These are phyloP conservation scores for Sebastes nivosus DNA, from an alignment of 2,797 vertebrate species.

Conservation along the genomic window DNA sequence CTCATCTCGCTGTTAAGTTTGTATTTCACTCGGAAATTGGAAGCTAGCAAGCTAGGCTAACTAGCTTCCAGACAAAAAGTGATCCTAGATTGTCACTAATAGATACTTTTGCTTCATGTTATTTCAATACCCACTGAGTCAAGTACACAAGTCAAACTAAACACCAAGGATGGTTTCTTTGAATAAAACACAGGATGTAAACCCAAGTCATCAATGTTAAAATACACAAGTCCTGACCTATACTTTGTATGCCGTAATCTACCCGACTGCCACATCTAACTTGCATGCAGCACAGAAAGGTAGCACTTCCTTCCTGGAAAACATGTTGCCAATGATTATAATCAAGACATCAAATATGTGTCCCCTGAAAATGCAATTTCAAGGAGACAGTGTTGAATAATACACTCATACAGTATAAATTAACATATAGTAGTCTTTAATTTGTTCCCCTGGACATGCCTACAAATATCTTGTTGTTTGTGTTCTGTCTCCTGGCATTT, in stretches of 20 bases:
- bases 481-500: not conserved
- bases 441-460: not conserved
- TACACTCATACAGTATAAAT: not conserved
- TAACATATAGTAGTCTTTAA: not conserved
- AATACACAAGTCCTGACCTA: not conserved
- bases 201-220: not conserved
- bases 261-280: not conserved
- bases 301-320: not conserved
- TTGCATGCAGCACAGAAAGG: no score
- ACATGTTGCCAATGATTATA: not conserved
- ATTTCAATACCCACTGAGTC: not conserved
- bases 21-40: not conserved
- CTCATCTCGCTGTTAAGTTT: not conserved
- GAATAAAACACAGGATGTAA: not conserved
- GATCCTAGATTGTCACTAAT: not conserved
- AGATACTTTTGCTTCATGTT: not conserved
- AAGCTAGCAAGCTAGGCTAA: not conserved
- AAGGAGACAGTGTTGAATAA: not conserved
- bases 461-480: not conserved
- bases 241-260: not conserved
- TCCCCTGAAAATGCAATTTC: not conserved
- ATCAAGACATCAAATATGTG: not conserved
- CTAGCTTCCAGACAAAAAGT: not conserved
- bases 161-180: not conserved
- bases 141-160: not conserved